Percentiles rank a stretch among this genome's conserved stretches.
Evolutionary conservation across 1,140 invertebrate species (phyloP).

Genomic region (Oreohelix idahoensis): DNA sequence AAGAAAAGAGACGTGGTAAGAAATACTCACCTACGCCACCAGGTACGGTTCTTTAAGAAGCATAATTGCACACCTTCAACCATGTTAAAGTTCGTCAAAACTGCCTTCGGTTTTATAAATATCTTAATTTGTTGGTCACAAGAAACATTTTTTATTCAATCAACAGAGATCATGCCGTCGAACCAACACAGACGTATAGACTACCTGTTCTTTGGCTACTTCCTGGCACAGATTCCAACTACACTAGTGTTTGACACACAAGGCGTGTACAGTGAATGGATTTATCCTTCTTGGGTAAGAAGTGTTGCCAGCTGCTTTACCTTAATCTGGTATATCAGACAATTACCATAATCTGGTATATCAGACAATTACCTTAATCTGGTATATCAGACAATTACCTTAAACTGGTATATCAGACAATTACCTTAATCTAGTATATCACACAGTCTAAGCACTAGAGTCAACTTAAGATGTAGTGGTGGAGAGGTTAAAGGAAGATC

Average conservation of each 20-base stretch:
- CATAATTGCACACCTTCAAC: no score
- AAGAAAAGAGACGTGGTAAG: no score
- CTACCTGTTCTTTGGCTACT: slow-evolving; percentile 43
- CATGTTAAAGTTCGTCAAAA: no score
- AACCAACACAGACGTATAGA: slow-evolving; percentile 23
- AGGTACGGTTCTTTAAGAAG: no score
- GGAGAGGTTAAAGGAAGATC: neutral
- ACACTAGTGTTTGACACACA: slow-evolving; percentile 46
- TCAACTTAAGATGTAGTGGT: neutral
- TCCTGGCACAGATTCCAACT: slow-evolving; percentile 42
- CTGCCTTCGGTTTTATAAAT: no score
- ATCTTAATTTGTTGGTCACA: no score
- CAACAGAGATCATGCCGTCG: neutral
- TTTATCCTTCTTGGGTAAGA: slow-evolving; percentile 46
- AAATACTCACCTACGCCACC: no score
- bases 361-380: neutral
- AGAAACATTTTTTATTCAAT: no score
- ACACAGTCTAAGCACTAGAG: neutral
- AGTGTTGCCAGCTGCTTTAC: neutral
- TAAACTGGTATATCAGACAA: no score
- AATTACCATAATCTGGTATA: neutral
- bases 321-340: neutral
- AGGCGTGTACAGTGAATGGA: slow-evolving; percentile 31
- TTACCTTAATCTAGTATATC: no score
- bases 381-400: neutral